Base-by-base conservation (phyloP, 2,888 invertebrate genomes). In the Dilophus febrilis region DNA sequence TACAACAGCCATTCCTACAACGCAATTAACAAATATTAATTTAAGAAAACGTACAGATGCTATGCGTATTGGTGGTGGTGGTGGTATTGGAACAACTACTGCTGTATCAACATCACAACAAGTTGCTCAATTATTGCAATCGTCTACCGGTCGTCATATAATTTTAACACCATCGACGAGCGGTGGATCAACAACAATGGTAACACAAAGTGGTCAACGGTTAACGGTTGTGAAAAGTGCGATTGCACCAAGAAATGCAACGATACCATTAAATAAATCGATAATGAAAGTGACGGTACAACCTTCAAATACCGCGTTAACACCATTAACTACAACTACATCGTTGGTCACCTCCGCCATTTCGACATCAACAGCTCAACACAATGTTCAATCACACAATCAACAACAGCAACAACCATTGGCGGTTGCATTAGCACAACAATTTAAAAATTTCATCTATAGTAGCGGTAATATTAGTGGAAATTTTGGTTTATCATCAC, bases 51-150 rank as follows among this genome's bases (percentile, higher is more conserved):
- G 30, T 56, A 61, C 41, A 55, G 56, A 48, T 57, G 58, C 40
- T 58, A 57, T 40, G 8, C 22, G 22, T 22, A n/a, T n/a, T n/a
- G n/a, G n/a, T n/a, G n/a, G n/a, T n/a, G n/a, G n/a, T n/a, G n/a
- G n/a, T n/a, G 8, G 8, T 22, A 6, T 22, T 6, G 22, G 8
- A 8, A 22, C 4, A 4, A 22, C 22, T 8, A 22, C 22, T 14
- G 36, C 26, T 22, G 35, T 28, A 4, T 31, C 38, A 10, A 3
- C 42, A 13, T 31, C 27, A 4, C 14, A 49, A 58, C 40, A 44
- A 33, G 35, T 71, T 49, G 73, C 78, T 33, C 80, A 80, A 53
- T 64, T 81, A 38, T 76, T 82, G 36, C 79, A 81, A 55, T 77
- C 77, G 6, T 67, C 75, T 18, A 67, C 72, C 38, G 81, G 81